Evolutionary conservation across 2,797 vertebrate species (phyloP).

Genomic region (Tapirus indicus): DNA sequence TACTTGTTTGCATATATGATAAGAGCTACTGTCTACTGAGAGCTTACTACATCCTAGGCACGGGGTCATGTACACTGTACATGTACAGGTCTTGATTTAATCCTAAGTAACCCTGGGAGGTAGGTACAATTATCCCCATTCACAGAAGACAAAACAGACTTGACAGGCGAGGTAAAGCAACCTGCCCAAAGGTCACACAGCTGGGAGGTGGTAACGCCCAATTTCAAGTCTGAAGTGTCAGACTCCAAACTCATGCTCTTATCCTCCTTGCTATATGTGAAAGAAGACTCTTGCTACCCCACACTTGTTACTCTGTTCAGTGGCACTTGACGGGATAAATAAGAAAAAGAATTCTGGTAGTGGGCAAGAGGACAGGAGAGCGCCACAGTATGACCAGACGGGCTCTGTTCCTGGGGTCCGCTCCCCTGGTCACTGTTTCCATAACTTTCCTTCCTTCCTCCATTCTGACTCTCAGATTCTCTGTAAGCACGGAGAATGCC

Average conservation of each 20-base stretch:
- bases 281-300: background rate
- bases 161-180: background rate
- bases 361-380: background rate
- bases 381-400: background rate
- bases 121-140: background rate
- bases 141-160: slow-evolving; percentile 37
- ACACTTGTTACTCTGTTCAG: background rate
- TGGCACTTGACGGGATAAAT: background rate
- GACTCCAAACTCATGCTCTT: background rate
- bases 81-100: background rate
- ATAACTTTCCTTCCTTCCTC: background rate
- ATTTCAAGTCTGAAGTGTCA: background rate
- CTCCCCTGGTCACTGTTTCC: background rate
- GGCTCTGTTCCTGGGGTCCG: background rate
- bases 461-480: background rate
- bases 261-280: background rate
- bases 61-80: background rate
- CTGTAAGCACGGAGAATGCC: background rate
- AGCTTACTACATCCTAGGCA: background rate
- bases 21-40: background rate
- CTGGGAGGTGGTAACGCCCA: background rate
- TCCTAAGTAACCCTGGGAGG: background rate
- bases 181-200: background rate
- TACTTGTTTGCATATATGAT: background rate
- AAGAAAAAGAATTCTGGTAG: background rate